Evolutionary conservation across 2,113 vertebrate genomes (phyloP).

Genomic region (Pelobates fuscus): DNA sequence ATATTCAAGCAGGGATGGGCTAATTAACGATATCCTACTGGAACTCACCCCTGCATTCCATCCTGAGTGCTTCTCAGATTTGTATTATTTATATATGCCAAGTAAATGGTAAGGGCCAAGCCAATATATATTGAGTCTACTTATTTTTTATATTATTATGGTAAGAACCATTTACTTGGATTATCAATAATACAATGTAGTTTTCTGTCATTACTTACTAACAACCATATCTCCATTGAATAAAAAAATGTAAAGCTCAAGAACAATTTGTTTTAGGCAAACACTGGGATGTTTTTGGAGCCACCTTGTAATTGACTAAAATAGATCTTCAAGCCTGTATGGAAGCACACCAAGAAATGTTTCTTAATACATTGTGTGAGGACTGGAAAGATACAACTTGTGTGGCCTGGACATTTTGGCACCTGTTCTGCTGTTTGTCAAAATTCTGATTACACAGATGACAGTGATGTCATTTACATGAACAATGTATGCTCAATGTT

Average conservation of each 20-base stretch:
- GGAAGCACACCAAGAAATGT: conserved; percentile 16
- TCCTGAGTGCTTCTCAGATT: too few species aligned
- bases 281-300: not conserved
- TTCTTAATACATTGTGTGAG: conserved; percentile 11
- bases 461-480: not conserved
- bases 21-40: too few species aligned
- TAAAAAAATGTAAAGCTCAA: not conserved
- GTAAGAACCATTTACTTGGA: too few species aligned
- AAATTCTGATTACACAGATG: conserved; percentile 9
- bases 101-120: too few species aligned
- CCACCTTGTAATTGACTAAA: conserved; percentile 6
- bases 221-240: too few species aligned
- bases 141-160: too few species aligned
- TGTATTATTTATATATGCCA: too few species aligned
- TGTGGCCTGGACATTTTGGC: conserved; percentile 40
- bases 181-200: too few species aligned
- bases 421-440: conserved; percentile 36
- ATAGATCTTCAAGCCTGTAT: not conserved
- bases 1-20: too few species aligned
- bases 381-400: conserved; percentile 10
- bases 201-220: too few species aligned
- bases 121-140: too few species aligned
- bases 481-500: not conserved
- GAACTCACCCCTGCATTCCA: too few species aligned
- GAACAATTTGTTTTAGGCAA: not conserved